phyloP scores from a whole-genome alignment of 2,888 invertebrate species.

The Ophioninae sp. region DNA sequence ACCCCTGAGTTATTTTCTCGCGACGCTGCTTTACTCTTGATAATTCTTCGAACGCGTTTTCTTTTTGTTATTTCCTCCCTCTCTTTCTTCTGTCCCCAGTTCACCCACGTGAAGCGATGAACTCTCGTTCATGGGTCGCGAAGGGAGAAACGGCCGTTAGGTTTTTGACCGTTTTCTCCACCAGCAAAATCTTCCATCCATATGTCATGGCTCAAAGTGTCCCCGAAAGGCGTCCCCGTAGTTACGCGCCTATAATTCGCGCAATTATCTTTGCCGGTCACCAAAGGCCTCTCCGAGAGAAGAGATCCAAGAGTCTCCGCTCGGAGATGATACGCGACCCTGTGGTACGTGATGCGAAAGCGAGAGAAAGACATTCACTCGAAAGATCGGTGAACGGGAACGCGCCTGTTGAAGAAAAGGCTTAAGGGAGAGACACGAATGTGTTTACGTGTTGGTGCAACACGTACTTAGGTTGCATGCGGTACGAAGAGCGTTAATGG shows the following conservation, averaged over 20 bases:
- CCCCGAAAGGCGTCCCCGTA: conserved; percentile 15
- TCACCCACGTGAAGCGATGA: conserved; percentile 62
- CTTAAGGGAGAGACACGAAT: conserved; percentile 30
- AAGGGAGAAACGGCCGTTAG: conserved; percentile 36
- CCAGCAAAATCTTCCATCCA: background rate
- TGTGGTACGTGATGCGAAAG: conserved; percentile 51
- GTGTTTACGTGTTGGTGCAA: conserved; percentile 62
- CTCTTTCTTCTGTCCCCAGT: conserved; percentile 18
- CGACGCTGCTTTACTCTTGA: conserved; percentile 34
- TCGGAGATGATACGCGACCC: conserved; percentile 2
- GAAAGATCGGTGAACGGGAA: conserved; percentile 54
- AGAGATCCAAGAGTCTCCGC: conserved; percentile 15
- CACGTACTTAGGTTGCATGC: conserved; percentile 55
- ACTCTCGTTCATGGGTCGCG: conserved; percentile 54
- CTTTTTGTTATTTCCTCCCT: background rate
- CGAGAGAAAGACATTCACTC: conserved; percentile 42
- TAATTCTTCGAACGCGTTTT: conserved; percentile 53
- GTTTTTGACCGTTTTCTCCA: conserved; percentile 43
- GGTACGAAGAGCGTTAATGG: conserved; percentile 75
- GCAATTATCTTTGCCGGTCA: conserved; percentile 32
- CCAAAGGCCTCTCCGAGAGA: background rate
- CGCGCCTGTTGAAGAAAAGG: conserved; percentile 39
- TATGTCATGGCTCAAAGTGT: background rate
- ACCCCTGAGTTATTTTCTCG: conserved; percentile 48
- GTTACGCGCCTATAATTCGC: conserved; percentile 30